Evolutionary conservation across 92 coral and sea anemone species (phyloP), one percentile per base, ranked within the genome.

Genomic region (Epizoanthus scotinus): DNA sequence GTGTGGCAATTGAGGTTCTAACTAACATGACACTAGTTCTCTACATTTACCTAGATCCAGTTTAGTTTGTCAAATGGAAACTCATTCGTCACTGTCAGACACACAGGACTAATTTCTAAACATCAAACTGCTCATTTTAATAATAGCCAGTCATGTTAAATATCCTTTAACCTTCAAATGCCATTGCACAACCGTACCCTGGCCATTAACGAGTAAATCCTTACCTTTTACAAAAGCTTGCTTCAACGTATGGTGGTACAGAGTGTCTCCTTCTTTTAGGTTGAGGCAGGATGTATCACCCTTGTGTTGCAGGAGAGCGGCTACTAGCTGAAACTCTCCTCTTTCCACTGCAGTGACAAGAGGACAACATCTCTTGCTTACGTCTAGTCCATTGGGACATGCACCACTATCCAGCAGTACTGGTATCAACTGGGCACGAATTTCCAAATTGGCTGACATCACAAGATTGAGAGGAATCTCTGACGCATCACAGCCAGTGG

Each of bases 401-500:
- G 91, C 89, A 1, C 91, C 91, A 38, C 81, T 84, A 52, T 84
- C 89, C 62, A 88, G 71, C 58, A 88, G 71, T 22, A 89, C 83
- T 64, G 54, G 47, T 17, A 88, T 34, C 40, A 88, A 70, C 61
- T 87, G 86, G n/a, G 84, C 58, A 21, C 83, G 85, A n/a, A 78
- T 83, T 56, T 50, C 56, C 15, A 70, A 71, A 8, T 77, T 38
- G 8, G 95, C 83, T 28, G 0, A 27, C 60, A 53, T 44, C 29
- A 44, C 55, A 42, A 70, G 60, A 8, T 44, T 57, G 27, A 53
- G 60, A 70, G 77, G 77, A 70, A 53, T 70, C 25, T 69, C 67
- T 0, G 59, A 66, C 31, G 87, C 93, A 65, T 90, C 84, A 70
- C 92, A 82, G 25, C 93, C 93, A 0, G 93, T 83, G 14, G 95